Percentiles rank a stretch among this genome's conserved stretches.
Evolutionary conservation across 2,888 invertebrate genomes (phyloP).

Genomic region (Parnassius mnemosyne): DNA sequence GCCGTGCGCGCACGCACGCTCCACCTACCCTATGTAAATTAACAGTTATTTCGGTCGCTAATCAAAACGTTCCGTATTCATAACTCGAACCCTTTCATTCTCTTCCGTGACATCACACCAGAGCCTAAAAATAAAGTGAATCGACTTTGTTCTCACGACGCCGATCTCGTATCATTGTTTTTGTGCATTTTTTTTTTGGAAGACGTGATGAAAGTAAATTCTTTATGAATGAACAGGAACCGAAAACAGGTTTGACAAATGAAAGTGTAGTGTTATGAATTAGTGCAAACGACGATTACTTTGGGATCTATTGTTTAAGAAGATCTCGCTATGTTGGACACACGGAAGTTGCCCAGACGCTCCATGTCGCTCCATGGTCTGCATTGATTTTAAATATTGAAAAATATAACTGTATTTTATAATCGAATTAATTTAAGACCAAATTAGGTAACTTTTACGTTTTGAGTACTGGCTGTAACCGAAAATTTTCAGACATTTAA

Average conservation of each 20-base stretch:
- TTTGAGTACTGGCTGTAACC: too few species aligned
- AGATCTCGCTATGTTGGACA: constrained; percentile 67
- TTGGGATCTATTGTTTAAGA: constrained; percentile 46
- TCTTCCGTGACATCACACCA: constrained; percentile 35
- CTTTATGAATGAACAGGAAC: constrained; percentile 62
- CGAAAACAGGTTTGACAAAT: constrained; percentile 63
- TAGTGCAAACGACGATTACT: constrained; percentile 56
- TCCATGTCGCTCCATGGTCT: constrained; percentile 70
- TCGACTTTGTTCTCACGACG: constrained; percentile 47
- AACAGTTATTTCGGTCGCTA: constrained; percentile 77
- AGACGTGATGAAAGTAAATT: constrained; percentile 59
- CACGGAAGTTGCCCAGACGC: constrained; percentile 67
- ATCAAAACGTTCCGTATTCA: constrained; percentile 76
- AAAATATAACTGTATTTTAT: neutral
- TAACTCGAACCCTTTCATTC: constrained; percentile 55
- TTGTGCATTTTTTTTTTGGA: constrained; percentile 45
- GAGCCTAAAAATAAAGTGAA: constrained; percentile 43
- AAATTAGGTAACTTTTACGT: too few species aligned
- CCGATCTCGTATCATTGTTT: constrained; percentile 47
- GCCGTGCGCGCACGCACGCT: constrained; percentile 49
- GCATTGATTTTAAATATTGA: constrained; percentile 40
- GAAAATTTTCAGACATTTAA: too few species aligned
- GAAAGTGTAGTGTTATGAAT: constrained; percentile 70
- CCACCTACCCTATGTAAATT: constrained; percentile 69
- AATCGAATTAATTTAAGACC: too few species aligned